Base-by-base conservation (phyloP, 2,797 vertebrate genomes). In the Choloepus didactylus region DNA sequence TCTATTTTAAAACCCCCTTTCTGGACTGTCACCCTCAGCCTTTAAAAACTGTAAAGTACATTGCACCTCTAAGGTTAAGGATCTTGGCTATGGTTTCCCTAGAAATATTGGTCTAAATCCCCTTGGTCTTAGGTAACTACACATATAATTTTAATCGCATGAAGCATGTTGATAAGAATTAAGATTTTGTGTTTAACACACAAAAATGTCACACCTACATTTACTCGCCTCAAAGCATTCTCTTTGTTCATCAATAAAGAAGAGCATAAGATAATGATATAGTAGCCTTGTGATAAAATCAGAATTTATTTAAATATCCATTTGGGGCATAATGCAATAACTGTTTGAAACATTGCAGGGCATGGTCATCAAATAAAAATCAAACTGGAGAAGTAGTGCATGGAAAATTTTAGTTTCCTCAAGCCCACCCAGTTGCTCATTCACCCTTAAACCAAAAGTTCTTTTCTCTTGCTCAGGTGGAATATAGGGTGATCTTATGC, bases 341-440 rank as follows among this genome's bases (percentile, higher is more conserved):
- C 46, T 69, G 23, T 92, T 90, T 91, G 72, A 75, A 93, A 73
- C 87, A 92, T 31, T 66, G 3, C 4, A 87, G 59, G 25, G 18
- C 75, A n/a, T 35, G 88, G 87, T 79, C 19, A 92, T 64, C 23
- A 60, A 94, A 67, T 23, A 85, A 54, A 93, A 95, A 77, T 84
- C 35, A 93, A 89, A 35, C 73, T 54, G 44, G 29, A 76, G 85
- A 94, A 76, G 16, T n/a, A 86, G 21, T n/a, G 0, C n/a, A 75
- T 18, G 44, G 27, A 69, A 96, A 83, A 44, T 80, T 6, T 41
- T 15, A n/a, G 21, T 94, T 93, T 88, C 86, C 51, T 93, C n/a
- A 19, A 27, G 60, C 83, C 92, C 35, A 67, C 46, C 46, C 46
- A 83, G 70, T 79, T 93, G 41, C 46, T 93, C 14, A 75, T 23